These are phyloP conservation scores for Alosa alosa DNA, from an alignment of 2,113 vertebrate species.

Conservation along the genomic window DNA sequence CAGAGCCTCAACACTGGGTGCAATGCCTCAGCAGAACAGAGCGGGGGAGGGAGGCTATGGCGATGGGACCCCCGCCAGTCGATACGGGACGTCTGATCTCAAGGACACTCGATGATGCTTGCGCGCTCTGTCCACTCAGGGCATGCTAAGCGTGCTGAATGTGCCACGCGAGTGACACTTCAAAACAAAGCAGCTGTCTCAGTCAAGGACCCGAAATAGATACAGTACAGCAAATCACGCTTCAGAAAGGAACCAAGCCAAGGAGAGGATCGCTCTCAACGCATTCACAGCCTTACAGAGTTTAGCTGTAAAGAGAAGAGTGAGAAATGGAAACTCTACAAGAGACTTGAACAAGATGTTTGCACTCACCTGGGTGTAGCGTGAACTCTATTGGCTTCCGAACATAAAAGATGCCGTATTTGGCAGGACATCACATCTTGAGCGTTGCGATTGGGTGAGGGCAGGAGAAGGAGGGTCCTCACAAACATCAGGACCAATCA, in stretches of 20 bases:
- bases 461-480: slow-evolving; percentile 55
- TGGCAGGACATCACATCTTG: slow-evolving; percentile 65
- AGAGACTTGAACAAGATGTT: background rate
- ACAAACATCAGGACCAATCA: slow-evolving; percentile 68
- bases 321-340: background rate
- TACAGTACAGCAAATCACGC: background rate
- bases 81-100: background rate
- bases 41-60: no score
- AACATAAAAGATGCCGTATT: slow-evolving; percentile 60
- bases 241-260: background rate
- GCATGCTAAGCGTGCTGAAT: background rate
- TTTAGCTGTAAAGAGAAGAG: background rate
- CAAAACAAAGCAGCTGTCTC: background rate
- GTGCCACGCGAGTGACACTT: background rate
- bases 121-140: background rate
- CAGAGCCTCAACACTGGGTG: background rate
- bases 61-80: background rate
- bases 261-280: background rate
- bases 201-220: background rate
- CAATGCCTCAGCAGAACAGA: background rate
- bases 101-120: background rate
- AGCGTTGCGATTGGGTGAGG: slow-evolving; percentile 60
- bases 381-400: slow-evolving; percentile 66
- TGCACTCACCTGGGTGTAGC: slow-evolving; percentile 68
- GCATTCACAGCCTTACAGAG: background rate